A percentile compares a stretch with the other conserved stretches of the same genome.
Conservation (phyloP, 2,797 vertebrate species). For the Alfaro cultratus region DNA sequence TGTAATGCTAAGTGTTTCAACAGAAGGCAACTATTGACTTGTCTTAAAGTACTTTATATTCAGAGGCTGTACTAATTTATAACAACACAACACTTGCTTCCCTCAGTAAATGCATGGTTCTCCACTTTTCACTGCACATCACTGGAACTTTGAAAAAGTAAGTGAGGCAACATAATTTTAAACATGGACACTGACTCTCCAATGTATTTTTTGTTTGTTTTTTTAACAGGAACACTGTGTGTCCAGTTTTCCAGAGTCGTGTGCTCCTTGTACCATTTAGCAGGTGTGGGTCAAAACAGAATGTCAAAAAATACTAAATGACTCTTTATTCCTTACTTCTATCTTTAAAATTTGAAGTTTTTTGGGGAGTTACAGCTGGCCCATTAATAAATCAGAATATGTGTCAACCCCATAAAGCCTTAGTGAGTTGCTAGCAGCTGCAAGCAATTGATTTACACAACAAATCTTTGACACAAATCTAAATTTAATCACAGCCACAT, state of each 20-base stretch:
- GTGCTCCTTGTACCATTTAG: not conserved
- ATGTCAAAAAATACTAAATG: not conserved
- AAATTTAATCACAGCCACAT: not conserved
- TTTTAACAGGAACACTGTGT: not conserved
- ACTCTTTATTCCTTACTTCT: not conserved
- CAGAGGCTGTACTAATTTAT: not conserved
- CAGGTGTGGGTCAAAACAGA: not conserved
- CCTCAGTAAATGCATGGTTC: not conserved
- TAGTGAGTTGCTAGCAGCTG: not conserved
- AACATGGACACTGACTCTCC: not conserved
- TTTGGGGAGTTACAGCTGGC: not conserved
- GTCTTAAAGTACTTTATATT: not conserved
- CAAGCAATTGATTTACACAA: not conserved
- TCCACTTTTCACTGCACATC: not conserved
- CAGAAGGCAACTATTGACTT: not conserved
- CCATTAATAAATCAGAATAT: not conserved
- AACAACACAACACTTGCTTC: not conserved
- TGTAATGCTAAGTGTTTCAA: not conserved
- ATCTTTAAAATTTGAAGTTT: not conserved
- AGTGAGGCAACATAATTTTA: not conserved
- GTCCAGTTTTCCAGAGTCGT: not conserved
- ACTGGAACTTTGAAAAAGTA: not conserved
- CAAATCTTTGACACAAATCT: slow-evolving; percentile 1
- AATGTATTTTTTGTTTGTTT: not conserved
- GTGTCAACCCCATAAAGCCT: not conserved